phyloP scores from a whole-genome alignment of 2,797 vertebrate species.

The Cephalopachus bancanus region DNA sequence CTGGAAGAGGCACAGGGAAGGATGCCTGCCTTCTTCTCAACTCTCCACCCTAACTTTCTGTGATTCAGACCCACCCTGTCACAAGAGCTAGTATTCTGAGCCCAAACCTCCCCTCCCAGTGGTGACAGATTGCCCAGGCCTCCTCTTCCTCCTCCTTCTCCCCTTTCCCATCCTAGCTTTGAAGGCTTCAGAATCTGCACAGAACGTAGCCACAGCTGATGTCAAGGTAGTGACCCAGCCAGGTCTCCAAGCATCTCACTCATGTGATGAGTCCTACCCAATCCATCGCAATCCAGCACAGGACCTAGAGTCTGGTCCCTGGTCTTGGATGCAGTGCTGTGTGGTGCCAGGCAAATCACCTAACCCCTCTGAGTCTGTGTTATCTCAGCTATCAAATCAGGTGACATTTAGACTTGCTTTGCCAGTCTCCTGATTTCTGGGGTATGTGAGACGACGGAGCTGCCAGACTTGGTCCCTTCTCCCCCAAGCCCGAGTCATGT shows the following conservation, averaged over 20 bases:
- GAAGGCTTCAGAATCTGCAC: background rate
- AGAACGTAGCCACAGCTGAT: background rate
- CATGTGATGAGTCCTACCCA: background rate
- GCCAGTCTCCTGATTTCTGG: background rate
- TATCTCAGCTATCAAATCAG: background rate
- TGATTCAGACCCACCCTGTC: background rate
- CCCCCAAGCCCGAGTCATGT: no score
- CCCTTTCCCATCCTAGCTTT: background rate
- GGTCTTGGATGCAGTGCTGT: background rate
- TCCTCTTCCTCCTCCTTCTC: background rate
- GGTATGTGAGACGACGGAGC: background rate
- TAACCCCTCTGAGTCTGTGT: background rate
- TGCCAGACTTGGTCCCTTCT: background rate
- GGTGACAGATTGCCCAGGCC: background rate
- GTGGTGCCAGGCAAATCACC: background rate
- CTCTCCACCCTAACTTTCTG: accelerated
- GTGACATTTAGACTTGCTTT: background rate
- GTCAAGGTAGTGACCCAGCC: background rate
- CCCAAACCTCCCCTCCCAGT: background rate
- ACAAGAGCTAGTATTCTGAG: background rate
- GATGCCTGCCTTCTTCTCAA: background rate
- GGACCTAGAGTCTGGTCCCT: background rate
- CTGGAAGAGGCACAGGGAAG: background rate
- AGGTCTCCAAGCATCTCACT: background rate
- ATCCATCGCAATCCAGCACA: background rate